Evolutionary conservation across 2,113 vertebrate species (phyloP).

Genomic region (Chamaetylas fuelleborni): DNA sequence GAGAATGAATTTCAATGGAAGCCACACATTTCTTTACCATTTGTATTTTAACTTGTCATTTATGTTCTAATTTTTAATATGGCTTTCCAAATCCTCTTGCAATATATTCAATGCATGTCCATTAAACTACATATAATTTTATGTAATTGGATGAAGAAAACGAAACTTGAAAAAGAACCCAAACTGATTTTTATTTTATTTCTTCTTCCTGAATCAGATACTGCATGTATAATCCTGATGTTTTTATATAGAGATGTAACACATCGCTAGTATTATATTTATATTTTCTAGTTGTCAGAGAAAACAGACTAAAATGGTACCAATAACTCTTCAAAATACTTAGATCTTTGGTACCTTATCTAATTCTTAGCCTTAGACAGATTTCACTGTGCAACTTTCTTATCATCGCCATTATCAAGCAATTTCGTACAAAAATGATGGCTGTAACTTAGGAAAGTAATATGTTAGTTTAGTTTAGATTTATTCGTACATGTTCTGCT

Average conservation of each 20-base stretch:
- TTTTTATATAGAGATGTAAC: neutral
- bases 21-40: neutral
- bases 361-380: neutral
- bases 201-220: neutral
- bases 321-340: neutral
- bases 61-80: neutral
- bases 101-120: neutral
- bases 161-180: neutral
- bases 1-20: neutral
- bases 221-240: neutral
- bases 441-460: neutral
- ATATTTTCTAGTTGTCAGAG: neutral
- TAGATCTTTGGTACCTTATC: neutral
- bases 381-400: neutral
- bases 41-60: neutral
- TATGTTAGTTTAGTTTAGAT: slow-evolving; percentile 33
- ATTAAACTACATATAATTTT: neutral
- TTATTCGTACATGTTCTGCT: neutral
- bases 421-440: neutral
- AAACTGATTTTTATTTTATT: neutral
- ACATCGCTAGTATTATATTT: neutral
- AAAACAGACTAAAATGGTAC: neutral
- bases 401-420: neutral
- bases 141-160: neutral
- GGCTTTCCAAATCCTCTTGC: neutral